Evolutionary conservation across 2,888 invertebrate species (phyloP).

Genomic region (Rhingia campestris): DNA sequence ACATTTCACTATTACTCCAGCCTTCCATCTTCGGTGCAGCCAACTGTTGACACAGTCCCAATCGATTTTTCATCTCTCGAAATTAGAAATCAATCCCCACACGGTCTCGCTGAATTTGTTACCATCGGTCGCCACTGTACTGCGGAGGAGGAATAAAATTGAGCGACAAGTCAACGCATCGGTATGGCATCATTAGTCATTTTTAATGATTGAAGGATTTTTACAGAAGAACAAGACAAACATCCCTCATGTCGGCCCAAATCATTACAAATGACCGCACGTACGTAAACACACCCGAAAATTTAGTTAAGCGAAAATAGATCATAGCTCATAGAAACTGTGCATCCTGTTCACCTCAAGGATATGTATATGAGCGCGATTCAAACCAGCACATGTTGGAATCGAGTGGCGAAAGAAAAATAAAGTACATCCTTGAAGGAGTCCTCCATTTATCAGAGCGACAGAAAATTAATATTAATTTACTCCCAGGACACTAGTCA

Average conservation of each 20-base stretch:
- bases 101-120: constrained; percentile 25
- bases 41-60: constrained; percentile 73
- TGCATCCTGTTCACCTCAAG: constrained; percentile 64
- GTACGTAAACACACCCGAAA: constrained; percentile 66
- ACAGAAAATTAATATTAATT: constrained; percentile 66
- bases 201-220: constrained; percentile 74
- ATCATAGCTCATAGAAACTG: background rate
- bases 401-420: constrained; percentile 12
- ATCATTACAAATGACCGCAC: constrained; percentile 74
- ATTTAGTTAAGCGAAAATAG: constrained; percentile 50
- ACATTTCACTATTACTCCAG: constrained; percentile 30
- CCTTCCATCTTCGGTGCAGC: constrained; percentile 38
- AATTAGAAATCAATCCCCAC: constrained; percentile 73
- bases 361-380: constrained; percentile 22
- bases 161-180: constrained; percentile 69
- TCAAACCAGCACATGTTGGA: constrained; percentile 30
- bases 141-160: constrained; percentile 45
- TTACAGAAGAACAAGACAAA: constrained; percentile 43
- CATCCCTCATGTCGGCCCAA: constrained; percentile 64
- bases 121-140: constrained; percentile 5
- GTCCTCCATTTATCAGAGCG: constrained; percentile 25
- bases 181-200: constrained; percentile 70
- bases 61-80: constrained; percentile 73
- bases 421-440: constrained; percentile 15
- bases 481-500: constrained; percentile 44